Evolutionary conservation across 2,797 vertebrate species (phyloP).

Genomic region (Syngnathus acus): DNA sequence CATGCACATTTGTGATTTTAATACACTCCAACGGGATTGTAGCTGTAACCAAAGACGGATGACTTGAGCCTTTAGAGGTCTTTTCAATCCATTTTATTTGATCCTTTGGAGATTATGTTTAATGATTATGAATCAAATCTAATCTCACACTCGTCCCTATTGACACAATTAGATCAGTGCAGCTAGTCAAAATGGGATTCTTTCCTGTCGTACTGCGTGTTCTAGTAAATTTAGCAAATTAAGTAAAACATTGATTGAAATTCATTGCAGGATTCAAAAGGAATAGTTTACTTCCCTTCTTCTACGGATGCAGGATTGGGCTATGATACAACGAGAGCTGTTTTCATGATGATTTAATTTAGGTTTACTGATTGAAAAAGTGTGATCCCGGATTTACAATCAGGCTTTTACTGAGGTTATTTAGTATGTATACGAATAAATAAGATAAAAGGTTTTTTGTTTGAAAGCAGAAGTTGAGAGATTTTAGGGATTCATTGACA

Average conservation of each 20-base stretch:
- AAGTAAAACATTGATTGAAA: neutral
- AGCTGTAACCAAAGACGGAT: constrained; percentile 4
- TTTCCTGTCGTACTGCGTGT: neutral
- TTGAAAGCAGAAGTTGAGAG: too few species aligned
- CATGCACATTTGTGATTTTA: neutral
- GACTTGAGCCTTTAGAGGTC: neutral
- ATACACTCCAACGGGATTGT: neutral
- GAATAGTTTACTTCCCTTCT: neutral
- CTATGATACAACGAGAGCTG: too few species aligned
- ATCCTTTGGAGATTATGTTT: constrained; percentile 3
- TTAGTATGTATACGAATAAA: too few species aligned
- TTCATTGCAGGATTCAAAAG: neutral
- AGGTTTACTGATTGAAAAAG: too few species aligned
- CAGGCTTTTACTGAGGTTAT: too few species aligned
- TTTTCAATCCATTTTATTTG: neutral
- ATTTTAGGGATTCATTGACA: too few species aligned
- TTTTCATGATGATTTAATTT: too few species aligned
- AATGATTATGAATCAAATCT: neutral
- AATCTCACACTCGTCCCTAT: neutral
- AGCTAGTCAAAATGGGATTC: neutral
- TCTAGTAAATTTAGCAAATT: neutral
- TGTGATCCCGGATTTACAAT: too few species aligned
- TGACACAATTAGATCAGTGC: neutral
- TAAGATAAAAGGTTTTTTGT: too few species aligned
- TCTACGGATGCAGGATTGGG: too few species aligned